Evolutionary conservation across 2,888 invertebrate species (phyloP).

Genomic region (Drosophila mimetica): DNA sequence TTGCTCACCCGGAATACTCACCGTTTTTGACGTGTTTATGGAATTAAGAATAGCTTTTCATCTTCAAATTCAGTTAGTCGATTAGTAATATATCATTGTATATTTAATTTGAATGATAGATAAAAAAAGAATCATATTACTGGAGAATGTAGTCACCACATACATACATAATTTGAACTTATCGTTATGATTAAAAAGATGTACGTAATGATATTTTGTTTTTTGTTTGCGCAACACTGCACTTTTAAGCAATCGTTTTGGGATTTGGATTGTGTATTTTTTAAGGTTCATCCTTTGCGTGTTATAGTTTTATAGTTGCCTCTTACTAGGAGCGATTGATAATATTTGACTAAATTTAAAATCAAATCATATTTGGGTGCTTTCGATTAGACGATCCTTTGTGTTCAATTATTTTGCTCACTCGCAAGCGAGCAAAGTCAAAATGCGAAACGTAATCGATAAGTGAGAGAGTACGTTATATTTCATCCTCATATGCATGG

Average conservation of each 20-base stretch:
- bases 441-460: conserved; percentile 20
- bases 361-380: conserved; percentile 24
- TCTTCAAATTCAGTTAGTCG: conserved; percentile 18
- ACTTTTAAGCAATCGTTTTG: not conserved
- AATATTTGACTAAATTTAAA: conserved; percentile 9
- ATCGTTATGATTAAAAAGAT: conserved; percentile 39
- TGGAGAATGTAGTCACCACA: conserved; percentile 19
- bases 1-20: conserved; percentile 22
- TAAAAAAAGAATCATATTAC: conserved; percentile 22
- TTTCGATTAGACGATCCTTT: conserved; percentile 5
- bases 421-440: conserved; percentile 34
- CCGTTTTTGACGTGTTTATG: conserved; percentile 11
- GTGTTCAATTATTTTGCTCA: conserved; percentile 8
- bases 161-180: conserved; percentile 35
- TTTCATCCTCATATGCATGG: conserved; percentile 21
- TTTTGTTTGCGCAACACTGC: conserved; percentile 2
- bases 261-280: conserved; percentile 1
- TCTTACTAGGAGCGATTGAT: conserved; percentile 4
- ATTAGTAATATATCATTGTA: conserved; percentile 20
- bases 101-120: conserved; percentile 33
- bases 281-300: conserved; percentile 7
- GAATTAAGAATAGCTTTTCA: not conserved
- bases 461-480: conserved; percentile 9
- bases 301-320: not conserved
- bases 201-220: conserved; percentile 10